Percentiles rank a stretch among this genome's conserved stretches.
phyloP scores from a whole-genome alignment of 2,797 vertebrate species.

The Cossypha dichroa region DNA sequence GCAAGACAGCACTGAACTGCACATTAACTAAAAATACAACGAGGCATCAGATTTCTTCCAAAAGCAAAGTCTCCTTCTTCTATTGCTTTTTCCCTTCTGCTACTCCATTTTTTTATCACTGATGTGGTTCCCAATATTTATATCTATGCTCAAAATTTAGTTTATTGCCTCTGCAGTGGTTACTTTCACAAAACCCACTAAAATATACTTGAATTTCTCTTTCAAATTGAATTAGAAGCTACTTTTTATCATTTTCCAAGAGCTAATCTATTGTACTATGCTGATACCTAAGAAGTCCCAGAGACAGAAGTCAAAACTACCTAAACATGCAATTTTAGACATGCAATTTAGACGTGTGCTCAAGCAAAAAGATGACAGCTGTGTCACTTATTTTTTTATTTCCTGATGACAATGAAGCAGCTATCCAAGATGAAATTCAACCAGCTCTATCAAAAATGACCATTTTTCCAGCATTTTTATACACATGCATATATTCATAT shows the following conservation, averaged over 20 bases:
- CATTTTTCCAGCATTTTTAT: neutral
- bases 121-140: neutral
- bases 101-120: neutral
- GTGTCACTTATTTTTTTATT: neutral
- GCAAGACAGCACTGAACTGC: neutral
- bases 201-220: neutral
- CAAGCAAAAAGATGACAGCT: neutral
- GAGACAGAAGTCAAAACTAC: neutral
- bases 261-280: neutral
- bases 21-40: neutral
- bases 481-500: rapidly evolving
- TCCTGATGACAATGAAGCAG: neutral
- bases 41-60: neutral
- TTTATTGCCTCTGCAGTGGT: neutral
- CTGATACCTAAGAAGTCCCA: neutral
- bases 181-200: neutral
- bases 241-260: neutral
- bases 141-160: neutral
- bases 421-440: neutral
- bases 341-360: neutral
- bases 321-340: neutral
- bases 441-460: neutral
- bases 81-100: neutral
- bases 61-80: neutral
- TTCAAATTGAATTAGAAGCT: neutral